Base-by-base conservation (phyloP, 1,140 invertebrate genomes). In the Colletes gigas region DNA sequence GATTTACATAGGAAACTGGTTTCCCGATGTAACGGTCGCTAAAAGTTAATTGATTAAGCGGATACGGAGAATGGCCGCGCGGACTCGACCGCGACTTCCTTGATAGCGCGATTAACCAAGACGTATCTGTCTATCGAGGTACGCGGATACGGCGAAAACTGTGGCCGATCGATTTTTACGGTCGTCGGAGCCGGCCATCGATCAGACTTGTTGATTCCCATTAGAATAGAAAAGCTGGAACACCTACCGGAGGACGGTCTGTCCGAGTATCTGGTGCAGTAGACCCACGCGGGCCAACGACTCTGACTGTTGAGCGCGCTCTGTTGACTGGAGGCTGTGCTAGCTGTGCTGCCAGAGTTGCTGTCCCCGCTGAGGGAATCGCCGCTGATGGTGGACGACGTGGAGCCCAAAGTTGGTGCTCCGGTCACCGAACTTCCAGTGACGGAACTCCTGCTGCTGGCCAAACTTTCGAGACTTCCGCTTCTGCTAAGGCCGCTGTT, bases 241-340 rank as follows among this genome's bases (percentile, higher is more conserved):
- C 63, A 88, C 96, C 95, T 94, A 99, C 98, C 98, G 94, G 98
- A 98, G 85, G 98, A 98, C 8, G 98, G 98, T 90, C 98, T 94
- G 93, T 99, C 98, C 75, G 98, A 98, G 93, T 99, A 99, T 93
- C 98, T 95, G 0, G 98, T 99, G 93, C 98, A 99, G 92, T 98
- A 99, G 5, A 99, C 98, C 98, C 98, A 99, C 0, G 98, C 98
- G 0, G 98, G 98, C 97, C 98, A 97, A 79, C 96, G 89, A 54
- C 89, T 91, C 69, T 92, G 92, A 0, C 83, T 83, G 59, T 89
- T 91, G 44, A 60, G 69, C 2, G 30, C n/a, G 21, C 52, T 70
- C 17, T 75, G 55, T 15, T 60, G 62, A 15, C 15, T 78, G 41
- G 67, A 65, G 14, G 47, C n/a, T 19, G 65, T 57, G 50, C 44